Percentiles rank a stretch among this genome's conserved stretches.
These are phyloP conservation scores for Papilio gigon DNA, from an alignment of 2,888 invertebrate genomes.

Conservation along the genomic window DNA sequence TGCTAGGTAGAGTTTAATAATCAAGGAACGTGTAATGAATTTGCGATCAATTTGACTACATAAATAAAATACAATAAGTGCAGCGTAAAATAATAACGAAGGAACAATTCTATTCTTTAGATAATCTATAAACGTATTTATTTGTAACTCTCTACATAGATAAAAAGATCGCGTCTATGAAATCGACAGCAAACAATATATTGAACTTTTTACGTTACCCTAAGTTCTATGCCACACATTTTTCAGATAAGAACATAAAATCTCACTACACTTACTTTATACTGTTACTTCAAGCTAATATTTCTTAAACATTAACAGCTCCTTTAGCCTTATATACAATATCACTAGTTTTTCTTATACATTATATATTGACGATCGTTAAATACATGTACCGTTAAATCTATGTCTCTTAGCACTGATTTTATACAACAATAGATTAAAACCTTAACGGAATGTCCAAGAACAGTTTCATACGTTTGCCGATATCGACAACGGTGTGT, in stretches of 20 bases:
- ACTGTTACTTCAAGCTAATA: neutral
- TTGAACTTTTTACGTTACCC: too few species aligned
- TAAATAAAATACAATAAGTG: too few species aligned
- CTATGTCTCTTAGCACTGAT: neutral
- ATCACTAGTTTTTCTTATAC: neutral
- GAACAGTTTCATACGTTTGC: constrained; percentile 81
- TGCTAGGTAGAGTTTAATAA: too few species aligned
- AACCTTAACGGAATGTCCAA: constrained; percentile 83
- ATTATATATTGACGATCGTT: neutral
- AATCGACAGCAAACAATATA: too few species aligned
- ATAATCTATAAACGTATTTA: too few species aligned
- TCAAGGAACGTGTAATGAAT: too few species aligned
- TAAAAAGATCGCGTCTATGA: too few species aligned
- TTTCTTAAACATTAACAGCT: neutral
- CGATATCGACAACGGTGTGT: constrained; percentile 80
- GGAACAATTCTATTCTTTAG: too few species aligned
- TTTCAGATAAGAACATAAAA: neutral
- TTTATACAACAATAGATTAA: constrained; percentile 51
- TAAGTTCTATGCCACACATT: neutral
- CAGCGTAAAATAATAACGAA: too few species aligned
- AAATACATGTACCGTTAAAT: neutral
- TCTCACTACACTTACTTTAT: neutral
- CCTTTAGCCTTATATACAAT: neutral
- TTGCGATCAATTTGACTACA: too few species aligned
- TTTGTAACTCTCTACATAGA: too few species aligned